These are phyloP conservation scores for Micronisus gabar DNA, from an alignment of 2,113 vertebrate genomes.

Conservation along the genomic window DNA sequence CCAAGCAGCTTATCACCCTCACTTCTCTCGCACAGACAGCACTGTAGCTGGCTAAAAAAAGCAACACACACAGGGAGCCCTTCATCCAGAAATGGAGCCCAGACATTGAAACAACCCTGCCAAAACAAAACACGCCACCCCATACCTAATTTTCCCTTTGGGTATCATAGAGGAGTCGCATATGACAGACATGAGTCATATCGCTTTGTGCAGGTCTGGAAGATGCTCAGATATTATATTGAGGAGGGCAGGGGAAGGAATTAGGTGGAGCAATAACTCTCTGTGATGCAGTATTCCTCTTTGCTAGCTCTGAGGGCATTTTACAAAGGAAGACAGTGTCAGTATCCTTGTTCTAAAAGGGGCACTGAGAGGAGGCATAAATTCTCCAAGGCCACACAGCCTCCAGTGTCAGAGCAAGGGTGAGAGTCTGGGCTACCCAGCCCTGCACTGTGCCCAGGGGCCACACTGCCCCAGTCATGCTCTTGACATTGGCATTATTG, in stretches of 20 bases:
- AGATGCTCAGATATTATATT: not conserved
- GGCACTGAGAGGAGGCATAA: not conserved
- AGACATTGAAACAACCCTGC: not conserved
- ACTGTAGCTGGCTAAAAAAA: not conserved
- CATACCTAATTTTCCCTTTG: not conserved
- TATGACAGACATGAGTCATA: not conserved
- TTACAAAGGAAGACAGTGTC: not conserved
- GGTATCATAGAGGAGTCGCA: accelerated
- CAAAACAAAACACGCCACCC: not conserved
- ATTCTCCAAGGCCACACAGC: not conserved
- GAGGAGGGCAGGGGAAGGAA: not conserved
- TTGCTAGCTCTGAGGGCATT: not conserved
- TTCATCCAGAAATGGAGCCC: not conserved
- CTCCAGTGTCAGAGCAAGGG: not conserved
- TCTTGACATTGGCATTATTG: not conserved
- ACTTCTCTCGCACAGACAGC: not conserved
- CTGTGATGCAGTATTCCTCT: not conserved
- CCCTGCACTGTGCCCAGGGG: accelerated
- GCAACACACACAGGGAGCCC: not conserved
- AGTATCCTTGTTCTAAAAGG: not conserved
- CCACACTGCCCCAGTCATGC: accelerated
- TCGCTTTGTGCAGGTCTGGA: not conserved
- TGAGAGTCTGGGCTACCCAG: not conserved
- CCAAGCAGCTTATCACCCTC: not conserved
- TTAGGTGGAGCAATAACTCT: not conserved